phyloP scores from a whole-genome alignment of 37 sponge, comb jelly and placozoan genomes.

The Eunapius fragilis region DNA sequence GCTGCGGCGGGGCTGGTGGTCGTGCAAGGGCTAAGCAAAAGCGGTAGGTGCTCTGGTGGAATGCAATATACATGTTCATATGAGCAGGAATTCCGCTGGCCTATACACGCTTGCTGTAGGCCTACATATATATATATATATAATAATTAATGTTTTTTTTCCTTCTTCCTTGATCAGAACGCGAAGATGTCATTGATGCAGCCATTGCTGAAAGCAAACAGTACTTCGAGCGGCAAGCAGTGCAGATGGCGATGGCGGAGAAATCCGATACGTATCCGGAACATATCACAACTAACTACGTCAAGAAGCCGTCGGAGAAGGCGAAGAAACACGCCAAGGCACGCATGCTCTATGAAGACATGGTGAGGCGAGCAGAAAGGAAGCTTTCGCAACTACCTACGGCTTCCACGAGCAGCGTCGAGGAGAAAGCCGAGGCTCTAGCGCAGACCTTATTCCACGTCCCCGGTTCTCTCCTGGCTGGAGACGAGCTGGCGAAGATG shows the following conservation, averaged over 20 bases:
- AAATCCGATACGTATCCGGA: background rate
- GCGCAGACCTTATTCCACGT: conserved; percentile 55
- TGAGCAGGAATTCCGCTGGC: no score
- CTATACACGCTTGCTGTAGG: no score
- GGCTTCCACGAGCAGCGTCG: no score
- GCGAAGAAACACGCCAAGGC: conserved; percentile 38
- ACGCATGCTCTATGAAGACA: conserved; percentile 34
- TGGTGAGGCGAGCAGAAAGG: conserved; percentile 47
- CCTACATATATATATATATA: no score
- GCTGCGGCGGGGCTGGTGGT: background rate
- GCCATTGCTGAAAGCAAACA: background rate
- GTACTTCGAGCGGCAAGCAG: background rate
- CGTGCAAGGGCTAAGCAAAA: background rate
- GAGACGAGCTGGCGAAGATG: conserved; percentile 38
- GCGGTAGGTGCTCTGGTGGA: background rate
- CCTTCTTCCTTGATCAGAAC: background rate
- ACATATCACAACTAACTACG: conserved; percentile 1
- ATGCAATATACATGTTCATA: background rate
- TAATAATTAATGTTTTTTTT: background rate
- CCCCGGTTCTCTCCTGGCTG: conserved; percentile 56
- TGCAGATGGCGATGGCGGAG: background rate
- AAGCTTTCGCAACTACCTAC: conserved; percentile 10
- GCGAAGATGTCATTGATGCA: background rate
- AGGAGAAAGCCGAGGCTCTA: conserved; percentile 43
- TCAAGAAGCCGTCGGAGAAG: conserved; percentile 43